Percentiles rank a stretch among this genome's conserved stretches.
phyloP scores from a whole-genome alignment of 2,113 vertebrate species.

The Hippocampus comes region DNA sequence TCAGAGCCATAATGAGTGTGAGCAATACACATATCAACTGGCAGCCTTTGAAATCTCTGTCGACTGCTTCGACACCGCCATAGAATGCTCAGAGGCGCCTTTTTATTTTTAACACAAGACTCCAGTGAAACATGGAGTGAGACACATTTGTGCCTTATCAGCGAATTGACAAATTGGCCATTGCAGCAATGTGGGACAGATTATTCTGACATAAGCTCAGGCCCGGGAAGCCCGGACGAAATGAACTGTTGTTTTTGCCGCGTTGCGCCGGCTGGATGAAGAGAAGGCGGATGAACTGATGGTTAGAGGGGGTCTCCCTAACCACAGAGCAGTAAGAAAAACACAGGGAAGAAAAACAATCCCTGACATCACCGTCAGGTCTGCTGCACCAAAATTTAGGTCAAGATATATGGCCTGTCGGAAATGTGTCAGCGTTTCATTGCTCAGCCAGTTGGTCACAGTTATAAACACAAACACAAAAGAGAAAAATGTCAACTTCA shows the following conservation, averaged over 20 bases:
- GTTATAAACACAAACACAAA: constrained; percentile 12
- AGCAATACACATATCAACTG: constrained; percentile 42
- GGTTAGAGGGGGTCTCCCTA: constrained; percentile 57
- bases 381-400: constrained; percentile 51
- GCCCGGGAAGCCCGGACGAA: constrained; percentile 42
- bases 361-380: constrained; percentile 59
- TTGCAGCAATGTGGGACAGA: constrained; percentile 51
- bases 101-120: constrained; percentile 29
- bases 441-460: constrained; percentile 19
- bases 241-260: constrained; percentile 56
- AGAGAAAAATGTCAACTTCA: not conserved
- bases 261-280: constrained; percentile 49
- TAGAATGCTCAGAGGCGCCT: constrained; percentile 25
- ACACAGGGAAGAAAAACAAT: constrained; percentile 61
- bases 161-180: constrained; percentile 62
- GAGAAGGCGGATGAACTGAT: constrained; percentile 38
- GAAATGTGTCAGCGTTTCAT: constrained; percentile 28
- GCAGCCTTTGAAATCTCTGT: constrained; percentile 45
- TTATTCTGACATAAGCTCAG: constrained; percentile 39
- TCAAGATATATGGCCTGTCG: constrained; percentile 39
- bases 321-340: constrained; percentile 64
- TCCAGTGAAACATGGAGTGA: constrained; percentile 40
- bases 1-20: constrained; percentile 35
- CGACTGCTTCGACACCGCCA: constrained; percentile 30
- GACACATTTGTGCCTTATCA: constrained; percentile 58